Percentiles rank a stretch among this genome's conserved stretches.
These are phyloP conservation scores for Drosophila pandora DNA, from an alignment of 1,140 invertebrate genomes.

Conservation along the genomic window DNA sequence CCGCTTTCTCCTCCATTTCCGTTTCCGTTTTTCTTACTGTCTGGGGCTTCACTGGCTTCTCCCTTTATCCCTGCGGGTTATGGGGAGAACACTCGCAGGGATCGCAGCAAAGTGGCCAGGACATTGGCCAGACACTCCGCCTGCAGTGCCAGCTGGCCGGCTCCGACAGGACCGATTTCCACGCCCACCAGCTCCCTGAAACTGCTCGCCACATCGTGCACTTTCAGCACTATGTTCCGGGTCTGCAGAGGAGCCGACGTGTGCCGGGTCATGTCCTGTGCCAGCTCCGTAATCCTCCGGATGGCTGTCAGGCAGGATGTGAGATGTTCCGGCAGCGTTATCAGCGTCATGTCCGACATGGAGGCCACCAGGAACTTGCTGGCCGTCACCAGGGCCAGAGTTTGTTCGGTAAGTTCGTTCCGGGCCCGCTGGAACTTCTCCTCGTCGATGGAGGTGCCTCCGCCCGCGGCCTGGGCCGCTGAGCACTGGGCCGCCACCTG, in stretches of 20 bases:
- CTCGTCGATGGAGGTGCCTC: slow-evolving; percentile 89
- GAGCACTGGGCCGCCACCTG: slow-evolving; percentile 88
- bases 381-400: slow-evolving; percentile 91
- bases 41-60: background rate
- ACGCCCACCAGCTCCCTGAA: slow-evolving; percentile 88
- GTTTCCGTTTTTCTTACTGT: background rate
- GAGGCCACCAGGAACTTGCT: slow-evolving; percentile 93
- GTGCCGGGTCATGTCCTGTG: slow-evolving; percentile 89
- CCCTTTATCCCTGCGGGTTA: slow-evolving; percentile 71
- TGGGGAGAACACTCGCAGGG: slow-evolving; percentile 91
- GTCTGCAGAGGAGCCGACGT: slow-evolving; percentile 91
- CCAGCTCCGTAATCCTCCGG: slow-evolving; percentile 87
- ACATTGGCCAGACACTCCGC: slow-evolving; percentile 92
- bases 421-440: slow-evolving; percentile 89
- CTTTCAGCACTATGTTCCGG: slow-evolving; percentile 90
- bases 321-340: slow-evolving; percentile 87
- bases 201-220: slow-evolving; percentile 91
- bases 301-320: slow-evolving; percentile 89
- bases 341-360: slow-evolving; percentile 87
- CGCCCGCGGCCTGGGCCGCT: slow-evolving; percentile 88
- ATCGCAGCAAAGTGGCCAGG: slow-evolving; percentile 91
- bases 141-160: slow-evolving; percentile 88
- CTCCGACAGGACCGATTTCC: slow-evolving; percentile 85
- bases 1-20: background rate
- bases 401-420: slow-evolving; percentile 91